Base-by-base conservation (phyloP, 64 coral and sea anemone species). In the Dendronephthya gigantea region DNA sequence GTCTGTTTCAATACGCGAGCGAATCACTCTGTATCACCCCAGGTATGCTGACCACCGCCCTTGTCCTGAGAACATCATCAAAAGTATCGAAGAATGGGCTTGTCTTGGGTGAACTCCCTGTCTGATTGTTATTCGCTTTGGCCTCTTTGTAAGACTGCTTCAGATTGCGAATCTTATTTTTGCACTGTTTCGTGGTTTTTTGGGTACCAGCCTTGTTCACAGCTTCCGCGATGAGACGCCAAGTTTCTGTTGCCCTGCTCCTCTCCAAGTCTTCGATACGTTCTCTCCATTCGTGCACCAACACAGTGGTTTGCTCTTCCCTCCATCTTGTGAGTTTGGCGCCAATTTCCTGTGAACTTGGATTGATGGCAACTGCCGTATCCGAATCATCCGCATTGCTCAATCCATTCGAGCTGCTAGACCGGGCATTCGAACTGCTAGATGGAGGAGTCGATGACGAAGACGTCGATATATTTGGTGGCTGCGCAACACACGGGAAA, bases 121-220 rank as follows among this genome's bases (percentile, higher is more conserved):
- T 88, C 48, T 85, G 7, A 30, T 84, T 85, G 49, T 88, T 92
- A 49, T 88, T 85, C 19, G 49, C 52, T 35, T 88, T 88, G 12
- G 90, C 83, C 28, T 88, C 68, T 17, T 88, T 92, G 90, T 82
- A 92, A 1, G 66, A 68, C 69, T 85, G 40, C 38, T 92, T 92
- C 66, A 92, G 30, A 83, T 92, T 92, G 27, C 43, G 28, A 2
- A 88, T 27, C 59, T 92, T 86, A 68, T 85, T 82, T 41, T 92
- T 92, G 51, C 90, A 92, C 45, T 92, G 90, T 49, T 92, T 92
- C 2, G 68, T 16, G 7, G 86, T 92, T 68, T 85, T 88, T 41
- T 38, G 14, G 7, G 75, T 79, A 9, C 76, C 84, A 79, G 72
- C 84, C 52, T 91, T 86, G 48, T 91, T 91, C 9, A 91, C 58